A percentile compares a stretch with the other conserved stretches of the same genome.
phyloP scores from a whole-genome alignment of 2,113 vertebrate species.

The Halichoeres trimaculatus region DNA sequence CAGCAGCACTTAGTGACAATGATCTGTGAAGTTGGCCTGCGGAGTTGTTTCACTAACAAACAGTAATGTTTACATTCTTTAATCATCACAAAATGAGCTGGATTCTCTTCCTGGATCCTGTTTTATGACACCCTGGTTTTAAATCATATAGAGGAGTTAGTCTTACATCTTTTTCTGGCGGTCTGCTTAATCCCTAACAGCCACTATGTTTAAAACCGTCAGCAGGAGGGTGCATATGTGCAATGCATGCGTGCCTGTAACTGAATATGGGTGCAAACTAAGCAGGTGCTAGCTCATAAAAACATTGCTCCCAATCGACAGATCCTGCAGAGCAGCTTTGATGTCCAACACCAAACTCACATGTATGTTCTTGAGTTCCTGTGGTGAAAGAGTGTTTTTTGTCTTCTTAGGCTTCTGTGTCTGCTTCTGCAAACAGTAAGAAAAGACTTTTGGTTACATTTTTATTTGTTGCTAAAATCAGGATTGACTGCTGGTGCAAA shows the following conservation, averaged over 20 bases:
- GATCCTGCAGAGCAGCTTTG: neutral
- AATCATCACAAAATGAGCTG: too few relatives aligned
- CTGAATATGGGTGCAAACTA: constrained; percentile 7
- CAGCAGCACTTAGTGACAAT: neutral
- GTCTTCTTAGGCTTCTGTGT: constrained; percentile 90
- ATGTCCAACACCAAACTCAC: constrained; percentile 81
- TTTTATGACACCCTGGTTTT: neutral
- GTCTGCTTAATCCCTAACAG: neutral
- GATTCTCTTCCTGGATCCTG: neutral
- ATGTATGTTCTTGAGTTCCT: constrained; percentile 92
- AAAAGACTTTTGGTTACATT: neutral
- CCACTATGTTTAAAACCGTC: neutral
- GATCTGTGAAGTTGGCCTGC: neutral
- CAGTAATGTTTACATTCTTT: neutral
- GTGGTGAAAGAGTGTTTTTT: constrained; percentile 86
- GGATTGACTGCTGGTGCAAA: neutral
- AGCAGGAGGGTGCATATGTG: neutral
- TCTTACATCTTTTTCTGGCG: neutral
- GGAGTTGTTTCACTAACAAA: too few relatives aligned
- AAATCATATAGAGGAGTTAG: neutral
- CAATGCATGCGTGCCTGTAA: neutral
- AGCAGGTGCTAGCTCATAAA: constrained; percentile 15
- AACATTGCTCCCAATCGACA: neutral
- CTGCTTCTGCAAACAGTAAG: constrained; percentile 82
- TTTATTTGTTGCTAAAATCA: too few relatives aligned